These are phyloP conservation scores for Sarcophaga carnaria DNA, from an alignment of 2,888 invertebrate species.

Conservation along the genomic window DNA sequence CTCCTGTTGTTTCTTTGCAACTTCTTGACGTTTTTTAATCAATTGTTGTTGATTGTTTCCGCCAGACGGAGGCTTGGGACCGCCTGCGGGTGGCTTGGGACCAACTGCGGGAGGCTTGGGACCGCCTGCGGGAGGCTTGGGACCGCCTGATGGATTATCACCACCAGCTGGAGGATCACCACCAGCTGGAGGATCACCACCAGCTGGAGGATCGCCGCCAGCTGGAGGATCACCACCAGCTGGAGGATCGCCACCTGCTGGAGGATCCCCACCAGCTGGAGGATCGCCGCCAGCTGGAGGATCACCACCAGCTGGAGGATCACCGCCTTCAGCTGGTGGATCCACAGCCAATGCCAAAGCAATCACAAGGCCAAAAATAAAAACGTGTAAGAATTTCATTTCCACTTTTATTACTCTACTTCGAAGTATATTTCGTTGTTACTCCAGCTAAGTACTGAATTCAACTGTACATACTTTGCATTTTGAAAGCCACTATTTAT, in stretches of 20 bases:
- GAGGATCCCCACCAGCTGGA: background rate
- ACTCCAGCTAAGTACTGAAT: background rate
- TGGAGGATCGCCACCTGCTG: background rate
- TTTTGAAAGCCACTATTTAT: background rate
- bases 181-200: background rate
- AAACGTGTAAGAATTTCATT: constrained; percentile 4
- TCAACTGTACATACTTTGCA: background rate
- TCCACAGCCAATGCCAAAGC: constrained; percentile 1
- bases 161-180: background rate
- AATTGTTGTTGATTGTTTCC: background rate
- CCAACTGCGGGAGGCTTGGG: background rate
- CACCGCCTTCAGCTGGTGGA: background rate
- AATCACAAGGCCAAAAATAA: constrained; percentile 12
- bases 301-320: background rate
- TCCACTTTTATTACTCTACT: background rate
- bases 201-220: background rate
- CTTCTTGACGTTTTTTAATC: background rate
- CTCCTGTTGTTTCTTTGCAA: background rate
- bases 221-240: background rate
- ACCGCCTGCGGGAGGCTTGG: background rate
- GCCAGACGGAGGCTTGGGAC: background rate
- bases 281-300: background rate
- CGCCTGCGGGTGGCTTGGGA: background rate
- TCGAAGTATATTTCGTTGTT: background rate
- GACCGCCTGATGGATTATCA: background rate